A percentile compares a stretch with the other conserved stretches of the same genome.
Evolutionary conservation across 2,888 invertebrate species (phyloP).

Genomic region (Acleris emargana): DNA sequence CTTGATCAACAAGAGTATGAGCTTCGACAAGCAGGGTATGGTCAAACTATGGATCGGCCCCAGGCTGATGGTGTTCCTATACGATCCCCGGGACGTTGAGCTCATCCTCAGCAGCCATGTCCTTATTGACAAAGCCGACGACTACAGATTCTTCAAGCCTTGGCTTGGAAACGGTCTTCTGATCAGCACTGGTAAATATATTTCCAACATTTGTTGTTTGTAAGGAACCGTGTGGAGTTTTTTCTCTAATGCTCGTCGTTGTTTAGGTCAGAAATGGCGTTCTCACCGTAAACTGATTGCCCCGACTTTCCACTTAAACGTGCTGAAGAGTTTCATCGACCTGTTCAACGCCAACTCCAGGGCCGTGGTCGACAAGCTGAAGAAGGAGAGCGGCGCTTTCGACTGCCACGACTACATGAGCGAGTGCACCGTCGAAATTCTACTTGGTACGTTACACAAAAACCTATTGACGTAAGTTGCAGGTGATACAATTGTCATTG

Average conservation of each 20-base stretch:
- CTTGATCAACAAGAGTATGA: conserved; percentile 79
- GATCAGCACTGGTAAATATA: conserved; percentile 88
- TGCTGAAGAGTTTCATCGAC: conserved; percentile 93
- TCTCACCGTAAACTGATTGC: conserved; percentile 93
- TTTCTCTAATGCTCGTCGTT: not conserved
- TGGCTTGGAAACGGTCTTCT: conserved; percentile 93
- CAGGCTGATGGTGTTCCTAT: conserved; percentile 88
- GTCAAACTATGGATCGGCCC: conserved; percentile 91
- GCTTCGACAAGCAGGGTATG: conserved; percentile 80
- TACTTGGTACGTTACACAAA: conserved; percentile 84
- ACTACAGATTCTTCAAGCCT: conserved; percentile 91
- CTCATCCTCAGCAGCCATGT: conserved; percentile 90
- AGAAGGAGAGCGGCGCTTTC: conserved; percentile 87
- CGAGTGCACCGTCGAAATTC: conserved; percentile 92
- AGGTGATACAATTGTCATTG: no score
- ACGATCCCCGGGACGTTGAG: conserved; percentile 91
- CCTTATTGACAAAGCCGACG: conserved; percentile 91
- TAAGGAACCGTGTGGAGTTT: not conserved
- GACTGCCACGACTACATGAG: conserved; percentile 94
- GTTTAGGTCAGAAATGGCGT: conserved; percentile 91
- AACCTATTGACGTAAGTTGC: no score
- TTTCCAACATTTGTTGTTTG: no score
- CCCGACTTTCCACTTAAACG: conserved; percentile 94
- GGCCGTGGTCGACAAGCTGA: conserved; percentile 88
- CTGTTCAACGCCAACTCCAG: conserved; percentile 92